These are phyloP conservation scores for Parascotia fuliginaria DNA, from an alignment of 2,888 invertebrate genomes.

Conservation along the genomic window DNA sequence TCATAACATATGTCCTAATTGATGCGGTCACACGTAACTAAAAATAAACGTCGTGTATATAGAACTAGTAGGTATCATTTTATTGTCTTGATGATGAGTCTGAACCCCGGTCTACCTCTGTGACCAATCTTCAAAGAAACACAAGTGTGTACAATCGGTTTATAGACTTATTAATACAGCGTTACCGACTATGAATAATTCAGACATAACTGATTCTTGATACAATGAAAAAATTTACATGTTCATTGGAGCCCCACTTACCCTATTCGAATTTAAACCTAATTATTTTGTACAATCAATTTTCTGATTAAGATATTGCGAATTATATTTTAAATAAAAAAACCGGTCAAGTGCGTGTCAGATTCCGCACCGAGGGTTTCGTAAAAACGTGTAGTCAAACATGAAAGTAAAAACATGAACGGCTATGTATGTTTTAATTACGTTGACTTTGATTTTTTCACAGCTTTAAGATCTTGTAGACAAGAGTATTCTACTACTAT, in stretches of 20 bases:
- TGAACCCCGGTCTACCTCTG: constrained; percentile 42
- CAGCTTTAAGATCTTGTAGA: no score
- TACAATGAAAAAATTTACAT: constrained; percentile 9
- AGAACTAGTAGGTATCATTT: constrained; percentile 41
- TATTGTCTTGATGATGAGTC: constrained; percentile 54
- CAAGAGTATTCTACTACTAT: no score
- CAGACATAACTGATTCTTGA: constrained; percentile 17
- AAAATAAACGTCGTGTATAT: constrained; percentile 50
- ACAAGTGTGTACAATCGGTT: constrained; percentile 40
- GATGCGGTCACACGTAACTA: constrained; percentile 60
- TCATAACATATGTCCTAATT: constrained; percentile 47
- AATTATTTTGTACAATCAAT: no score
- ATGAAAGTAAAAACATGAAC: no score
- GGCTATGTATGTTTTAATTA: no score
- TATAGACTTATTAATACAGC: constrained; percentile 30
- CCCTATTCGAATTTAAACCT: neutral
- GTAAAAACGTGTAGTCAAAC: no score
- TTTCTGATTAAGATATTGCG: no score
- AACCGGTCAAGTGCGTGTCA: no score
- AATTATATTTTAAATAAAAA: no score
- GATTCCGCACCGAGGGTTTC: no score
- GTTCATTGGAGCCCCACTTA: constrained; percentile 20
- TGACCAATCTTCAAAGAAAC: constrained; percentile 47
- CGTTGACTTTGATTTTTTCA: no score
- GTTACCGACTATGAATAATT: constrained; percentile 31